These are phyloP conservation scores for Heliconius aoede DNA, from an alignment of 2,888 invertebrate species.

Conservation along the genomic window DNA sequence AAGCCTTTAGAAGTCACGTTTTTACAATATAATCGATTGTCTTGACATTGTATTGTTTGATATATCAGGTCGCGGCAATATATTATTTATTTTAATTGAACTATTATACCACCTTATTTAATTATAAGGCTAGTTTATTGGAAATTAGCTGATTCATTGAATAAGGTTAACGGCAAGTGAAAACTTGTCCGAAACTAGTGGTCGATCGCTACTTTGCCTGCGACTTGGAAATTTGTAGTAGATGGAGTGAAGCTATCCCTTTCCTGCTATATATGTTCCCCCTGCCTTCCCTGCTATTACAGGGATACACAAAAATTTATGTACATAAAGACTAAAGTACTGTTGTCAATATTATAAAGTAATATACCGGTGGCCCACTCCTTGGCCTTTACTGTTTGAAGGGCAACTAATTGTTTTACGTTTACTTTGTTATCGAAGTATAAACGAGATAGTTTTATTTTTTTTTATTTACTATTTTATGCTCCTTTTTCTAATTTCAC, in stretches of 20 bases:
- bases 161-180: not conserved
- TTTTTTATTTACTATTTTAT: not conserved
- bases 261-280: too few relatives aligned
- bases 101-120: not conserved
- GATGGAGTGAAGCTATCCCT: too few relatives aligned
- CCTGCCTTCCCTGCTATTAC: too few relatives aligned
- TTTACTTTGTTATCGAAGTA: constrained; percentile 11
- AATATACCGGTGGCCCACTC: not conserved
- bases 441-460: not conserved
- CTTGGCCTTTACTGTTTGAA: constrained; percentile 26
- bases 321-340: not conserved
- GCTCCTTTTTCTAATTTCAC: not conserved
- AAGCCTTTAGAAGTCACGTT: constrained; percentile 30
- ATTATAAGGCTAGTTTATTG: constrained; percentile 8
- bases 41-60: constrained; percentile 36
- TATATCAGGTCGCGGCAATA: constrained; percentile 26
- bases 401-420: constrained; percentile 2
- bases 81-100: constrained; percentile 10
- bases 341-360: not conserved
- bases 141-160: not conserved
- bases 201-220: not conserved
- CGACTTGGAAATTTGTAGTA: not conserved
- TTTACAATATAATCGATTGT: constrained; percentile 24
- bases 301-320: not conserved
- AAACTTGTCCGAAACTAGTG: too few relatives aligned